Evolutionary conservation across 2,797 vertebrate genomes (phyloP), one percentile per base, ranked within the genome.

Genomic region (Scolopax rusticola): DNA sequence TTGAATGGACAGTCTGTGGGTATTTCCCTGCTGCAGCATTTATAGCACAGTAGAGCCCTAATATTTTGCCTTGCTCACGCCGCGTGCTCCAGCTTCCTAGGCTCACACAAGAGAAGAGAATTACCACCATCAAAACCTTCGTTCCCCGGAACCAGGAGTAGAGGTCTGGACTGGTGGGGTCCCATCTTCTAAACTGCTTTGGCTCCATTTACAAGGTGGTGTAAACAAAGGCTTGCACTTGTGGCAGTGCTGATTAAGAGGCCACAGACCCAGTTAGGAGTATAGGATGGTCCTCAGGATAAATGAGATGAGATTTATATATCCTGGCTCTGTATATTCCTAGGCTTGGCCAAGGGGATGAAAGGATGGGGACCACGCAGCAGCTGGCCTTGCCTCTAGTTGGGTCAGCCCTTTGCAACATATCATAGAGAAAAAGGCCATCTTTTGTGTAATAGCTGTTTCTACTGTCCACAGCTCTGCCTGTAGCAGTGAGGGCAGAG

Each of bases 361-460:
- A 15, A 45, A 27, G 32, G 23, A 7, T 6, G 45, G 77, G 65
- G 59, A 69, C 10, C 43, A 28, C 23, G 9, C 32, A 43, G 74
- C 16, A 40, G 16, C 24, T 78, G 84, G 24, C 32, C 25, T 13
- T 60, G 33, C 59, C 61, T 61, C 2, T 41, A 1, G 32, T 48
- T 75, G 50, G 32, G 16, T 32, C 28, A 73, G 28, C 15, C 30
- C 32, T 80, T 71, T 78, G 69, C 61, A 30, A 9, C 4, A 3
- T 4, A 28, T 4, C 1, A 0, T n/a, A 59, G 78, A 50, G 64
- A 32, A 41, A 61, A 83, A 9, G 0, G 0, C 9, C 0, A 0
- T 60, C 33, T 27, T 65, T 28, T 50, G 33, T 0, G 0, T 21
- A 53, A 11, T 30, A 54, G 59, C 24, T 53, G 32, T 30, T 41